Base-by-base conservation (phyloP, 1,140 invertebrate species). In the Drosophila virilis region DNA sequence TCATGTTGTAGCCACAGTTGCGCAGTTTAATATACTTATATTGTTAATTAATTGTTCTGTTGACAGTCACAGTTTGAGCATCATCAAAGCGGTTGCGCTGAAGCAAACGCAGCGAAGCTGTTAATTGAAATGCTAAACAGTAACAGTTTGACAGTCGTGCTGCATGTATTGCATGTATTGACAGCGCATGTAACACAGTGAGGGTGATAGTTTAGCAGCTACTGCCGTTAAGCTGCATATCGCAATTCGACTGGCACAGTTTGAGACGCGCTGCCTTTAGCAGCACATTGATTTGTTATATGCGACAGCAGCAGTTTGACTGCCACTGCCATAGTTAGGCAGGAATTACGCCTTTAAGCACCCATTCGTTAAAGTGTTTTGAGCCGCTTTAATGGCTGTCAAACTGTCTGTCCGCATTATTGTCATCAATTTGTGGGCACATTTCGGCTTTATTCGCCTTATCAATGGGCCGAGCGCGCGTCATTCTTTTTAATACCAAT, bases 401-500 rank as follows among this genome's bases (percentile, higher is more conserved):
- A 58, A 68, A 59, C 65, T 50, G 37, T 10, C 17, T 28, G 45
- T n/a, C n/a, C n/a, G 57, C 45, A 9, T 50, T 61, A 28, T 33
- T 32, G 40, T 54, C 40, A 52, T 22, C 10, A 28, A 8, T 52
- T 43, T 42, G 15, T 37, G n/a, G 46, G 1, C 33, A 9, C 38
- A 43, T 57, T 57, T 40, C 12, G 37, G 42, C n/a, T 43, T 60
- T 17, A 43, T 48, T 51, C 52, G 67, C 9, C 42, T 74, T 74
- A 74, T 74, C 66, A 74, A 62, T 71, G 61, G 33, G 5, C 15
- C 42, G 38, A 32, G 15, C 55, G 38, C 22, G 57, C 22, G 45
- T 60, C 17, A 1, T 8, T 43, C 12, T 42, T 37, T 45, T 68
- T 74, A 79, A 77, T 70, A 79, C 66, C 69, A 77, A 77, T 61